Conservation (phyloP, 1,140 invertebrate genomes). For the Lepidurus packardi region DNA sequence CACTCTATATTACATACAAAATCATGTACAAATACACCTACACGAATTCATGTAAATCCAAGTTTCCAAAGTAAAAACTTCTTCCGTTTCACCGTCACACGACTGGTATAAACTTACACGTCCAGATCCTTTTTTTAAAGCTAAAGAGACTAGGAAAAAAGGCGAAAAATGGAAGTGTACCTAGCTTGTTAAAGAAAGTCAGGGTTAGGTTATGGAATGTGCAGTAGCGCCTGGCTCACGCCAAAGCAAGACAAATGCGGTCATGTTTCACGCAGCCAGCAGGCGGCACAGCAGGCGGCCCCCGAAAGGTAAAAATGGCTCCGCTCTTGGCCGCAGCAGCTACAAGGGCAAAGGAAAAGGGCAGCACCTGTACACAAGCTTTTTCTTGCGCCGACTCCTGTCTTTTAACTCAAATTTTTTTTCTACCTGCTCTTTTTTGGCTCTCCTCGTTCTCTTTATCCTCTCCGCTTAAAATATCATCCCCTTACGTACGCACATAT, state of each 20-base stretch:
- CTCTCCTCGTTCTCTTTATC: too few relatives aligned
- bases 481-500: too few relatives aligned
- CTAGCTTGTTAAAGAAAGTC: background rate
- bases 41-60: too few relatives aligned
- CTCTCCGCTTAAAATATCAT: too few relatives aligned
- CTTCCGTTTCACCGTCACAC: too few relatives aligned
- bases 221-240: slow-evolving; percentile 7
- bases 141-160: background rate
- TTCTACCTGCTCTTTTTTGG: too few relatives aligned
- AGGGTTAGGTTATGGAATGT: background rate
- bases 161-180: background rate
- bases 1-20: too few relatives aligned
- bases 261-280: slow-evolving; percentile 17
- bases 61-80: too few relatives aligned
- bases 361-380: background rate
- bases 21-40: too few relatives aligned
- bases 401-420: too few relatives aligned
- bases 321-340: background rate
- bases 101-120: too few relatives aligned
- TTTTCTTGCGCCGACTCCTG: background rate
- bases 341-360: background rate
- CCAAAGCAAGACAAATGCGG: slow-evolving; percentile 21
- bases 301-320: slow-evolving; percentile 11
- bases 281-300: slow-evolving; percentile 16
- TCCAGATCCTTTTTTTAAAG: background rate